Conservation (phyloP, 2,888 invertebrate genomes). For the Megastigmus dorsalis region DNA sequence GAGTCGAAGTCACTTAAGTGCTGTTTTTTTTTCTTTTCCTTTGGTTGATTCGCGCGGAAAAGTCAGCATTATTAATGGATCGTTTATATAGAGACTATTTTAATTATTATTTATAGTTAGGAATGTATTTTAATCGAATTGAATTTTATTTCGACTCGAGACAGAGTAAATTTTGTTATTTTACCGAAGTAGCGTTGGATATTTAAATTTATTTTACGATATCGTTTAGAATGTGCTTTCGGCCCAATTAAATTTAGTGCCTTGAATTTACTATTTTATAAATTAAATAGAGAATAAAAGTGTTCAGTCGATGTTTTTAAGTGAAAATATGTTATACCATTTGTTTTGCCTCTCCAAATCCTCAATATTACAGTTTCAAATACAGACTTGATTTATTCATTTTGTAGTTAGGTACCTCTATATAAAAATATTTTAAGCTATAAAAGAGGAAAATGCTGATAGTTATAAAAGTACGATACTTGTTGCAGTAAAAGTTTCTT, state of each 20-base stretch:
- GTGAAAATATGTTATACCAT: too few species aligned
- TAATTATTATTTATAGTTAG: slow-evolving; percentile 30
- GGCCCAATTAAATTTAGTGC: neutral
- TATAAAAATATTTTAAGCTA: too few species aligned
- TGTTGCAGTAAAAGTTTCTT: too few species aligned
- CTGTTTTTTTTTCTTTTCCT: too few species aligned
- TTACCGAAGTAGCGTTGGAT: neutral
- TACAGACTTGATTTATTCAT: too few species aligned
- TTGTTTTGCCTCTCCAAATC: too few species aligned
- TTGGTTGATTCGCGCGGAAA: neutral
- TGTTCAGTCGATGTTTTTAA: too few species aligned
- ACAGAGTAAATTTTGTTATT: neutral
- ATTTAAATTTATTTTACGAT: neutral
- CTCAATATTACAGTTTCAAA: too few species aligned
- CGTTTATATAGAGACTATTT: slow-evolving; percentile 11
- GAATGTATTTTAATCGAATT: neutral
- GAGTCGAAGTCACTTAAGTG: neutral
- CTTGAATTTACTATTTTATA: slow-evolving; percentile 11
- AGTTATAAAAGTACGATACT: too few species aligned
- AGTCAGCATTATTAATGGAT: slow-evolving; percentile 5
- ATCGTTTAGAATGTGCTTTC: slow-evolving; percentile 5
- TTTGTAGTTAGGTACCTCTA: too few species aligned
- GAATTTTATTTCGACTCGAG: neutral
- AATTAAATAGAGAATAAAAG: neutral
- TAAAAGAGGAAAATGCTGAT: too few species aligned